phyloP scores from a whole-genome alignment of 2,888 invertebrate species.

The Allolobophora icterica region DNA sequence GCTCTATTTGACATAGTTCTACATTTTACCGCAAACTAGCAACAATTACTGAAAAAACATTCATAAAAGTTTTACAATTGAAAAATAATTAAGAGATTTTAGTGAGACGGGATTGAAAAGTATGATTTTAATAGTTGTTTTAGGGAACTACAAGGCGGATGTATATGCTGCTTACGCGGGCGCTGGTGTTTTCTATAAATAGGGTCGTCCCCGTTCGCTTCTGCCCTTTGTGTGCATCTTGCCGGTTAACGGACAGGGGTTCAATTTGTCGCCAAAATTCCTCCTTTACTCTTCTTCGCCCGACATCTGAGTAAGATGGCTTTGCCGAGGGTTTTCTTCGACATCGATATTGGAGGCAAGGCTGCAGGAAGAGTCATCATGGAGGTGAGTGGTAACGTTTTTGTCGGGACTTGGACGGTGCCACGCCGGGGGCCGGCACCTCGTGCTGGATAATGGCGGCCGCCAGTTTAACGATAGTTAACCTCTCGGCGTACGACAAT shows the following conservation, averaged over 20 bases:
- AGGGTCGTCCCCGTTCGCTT: neutral
- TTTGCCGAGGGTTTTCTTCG: conserved; percentile 77
- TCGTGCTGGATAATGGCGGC: neutral
- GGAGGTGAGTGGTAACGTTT: conserved; percentile 75
- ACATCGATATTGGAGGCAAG: conserved; percentile 82
- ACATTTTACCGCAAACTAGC: neutral
- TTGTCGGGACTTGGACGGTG: neutral
- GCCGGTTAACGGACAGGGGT: neutral
- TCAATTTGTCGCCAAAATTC: neutral
- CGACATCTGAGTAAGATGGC: conserved; percentile 38
- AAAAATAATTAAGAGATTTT: neutral
- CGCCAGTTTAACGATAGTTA: neutral
- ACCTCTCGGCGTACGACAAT: neutral
- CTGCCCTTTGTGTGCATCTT: neutral
- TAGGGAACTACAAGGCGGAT: neutral
- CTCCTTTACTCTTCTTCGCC: neutral
- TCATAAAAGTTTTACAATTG: neutral
- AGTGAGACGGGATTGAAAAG: neutral
- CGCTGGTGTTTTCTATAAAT: conserved; percentile 2
- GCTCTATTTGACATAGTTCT: neutral
- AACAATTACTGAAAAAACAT: neutral
- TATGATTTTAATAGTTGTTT: neutral
- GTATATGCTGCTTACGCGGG: neutral
- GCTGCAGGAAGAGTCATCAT: conserved; percentile 84
- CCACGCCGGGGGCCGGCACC: neutral